phyloP scores from a whole-genome alignment of 2,888 invertebrate genomes.

The Aphodius sticticus region DNA sequence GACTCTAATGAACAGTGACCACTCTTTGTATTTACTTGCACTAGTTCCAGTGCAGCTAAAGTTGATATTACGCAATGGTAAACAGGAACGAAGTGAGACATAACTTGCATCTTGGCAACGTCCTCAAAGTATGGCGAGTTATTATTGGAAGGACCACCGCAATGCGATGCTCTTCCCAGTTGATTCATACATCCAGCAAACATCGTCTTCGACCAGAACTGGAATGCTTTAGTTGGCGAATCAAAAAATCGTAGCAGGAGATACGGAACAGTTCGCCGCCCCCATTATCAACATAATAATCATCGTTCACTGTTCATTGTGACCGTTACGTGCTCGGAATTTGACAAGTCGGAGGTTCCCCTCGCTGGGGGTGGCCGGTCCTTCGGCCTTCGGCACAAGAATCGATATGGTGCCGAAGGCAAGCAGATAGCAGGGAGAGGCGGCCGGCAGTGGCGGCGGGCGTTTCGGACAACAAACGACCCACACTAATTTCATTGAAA shows the following conservation, averaged over 20 bases:
- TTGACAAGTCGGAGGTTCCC: background rate
- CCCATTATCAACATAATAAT: conserved; percentile 17
- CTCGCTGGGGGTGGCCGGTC: background rate
- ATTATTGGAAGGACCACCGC: background rate
- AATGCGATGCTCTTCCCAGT: background rate
- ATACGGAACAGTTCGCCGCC: conserved; percentile 5
- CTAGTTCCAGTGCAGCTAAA: no score
- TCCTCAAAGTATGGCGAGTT: background rate
- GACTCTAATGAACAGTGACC: no score
- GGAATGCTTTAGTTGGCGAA: conserved; percentile 14
- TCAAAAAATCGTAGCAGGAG: background rate
- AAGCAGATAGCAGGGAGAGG: conserved; percentile 20
- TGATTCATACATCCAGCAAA: no score
- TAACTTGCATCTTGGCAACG: no score
- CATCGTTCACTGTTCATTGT: conserved; percentile 9
- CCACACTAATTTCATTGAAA: conserved; percentile 43
- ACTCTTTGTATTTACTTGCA: no score
- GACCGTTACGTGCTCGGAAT: conserved; percentile 12
- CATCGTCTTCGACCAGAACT: background rate
- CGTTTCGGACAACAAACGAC: conserved; percentile 37
- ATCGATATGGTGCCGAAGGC: conserved; percentile 14
- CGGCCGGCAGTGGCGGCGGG: conserved; percentile 19
- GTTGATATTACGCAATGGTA: no score
- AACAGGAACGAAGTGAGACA: no score
- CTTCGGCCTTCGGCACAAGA: conserved; percentile 6